These are phyloP conservation scores for Crocodylus rhombifer DNA, from an alignment of 2,797 vertebrate species.

Conservation along the genomic window DNA sequence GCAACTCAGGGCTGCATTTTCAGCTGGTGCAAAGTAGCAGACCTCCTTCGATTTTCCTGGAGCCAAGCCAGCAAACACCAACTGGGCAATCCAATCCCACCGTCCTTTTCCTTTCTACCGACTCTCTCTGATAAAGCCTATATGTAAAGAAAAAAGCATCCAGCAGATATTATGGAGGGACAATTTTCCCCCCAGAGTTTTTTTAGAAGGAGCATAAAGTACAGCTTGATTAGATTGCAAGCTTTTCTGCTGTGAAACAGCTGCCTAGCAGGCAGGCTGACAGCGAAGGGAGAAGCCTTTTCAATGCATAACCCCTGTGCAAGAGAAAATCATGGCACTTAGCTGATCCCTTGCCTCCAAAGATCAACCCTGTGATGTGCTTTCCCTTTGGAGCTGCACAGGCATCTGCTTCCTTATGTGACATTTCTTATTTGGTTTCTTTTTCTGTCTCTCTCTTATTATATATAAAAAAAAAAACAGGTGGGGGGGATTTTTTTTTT, in stretches of 20 bases:
- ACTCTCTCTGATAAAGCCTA: fast-evolving
- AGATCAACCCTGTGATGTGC: neutral
- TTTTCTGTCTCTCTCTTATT: neutral
- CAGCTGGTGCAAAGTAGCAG: neutral
- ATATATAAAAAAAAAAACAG: fast-evolving
- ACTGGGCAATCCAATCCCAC: too few relatives aligned
- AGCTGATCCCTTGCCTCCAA: neutral
- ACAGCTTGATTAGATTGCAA: neutral
- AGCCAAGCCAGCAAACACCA: neutral
- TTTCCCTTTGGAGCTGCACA: neutral
- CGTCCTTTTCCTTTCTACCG: neutral
- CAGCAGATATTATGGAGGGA: neutral
- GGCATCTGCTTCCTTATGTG: neutral
- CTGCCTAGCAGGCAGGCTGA: slow-evolving; percentile 20
- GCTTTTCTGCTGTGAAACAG: neutral
- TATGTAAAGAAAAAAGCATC: neutral
- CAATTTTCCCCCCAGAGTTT: slow-evolving; percentile 12
- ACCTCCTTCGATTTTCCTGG: neutral
- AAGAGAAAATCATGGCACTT: neutral
- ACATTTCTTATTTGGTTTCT: neutral
- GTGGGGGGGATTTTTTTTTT: neutral
- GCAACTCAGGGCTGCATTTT: neutral
- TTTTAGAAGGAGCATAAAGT: neutral
- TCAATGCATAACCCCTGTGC: neutral
- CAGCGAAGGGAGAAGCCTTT: neutral